Evolutionary conservation across 2,797 vertebrate genomes (phyloP).

Genomic region (Galago senegalensis): DNA sequence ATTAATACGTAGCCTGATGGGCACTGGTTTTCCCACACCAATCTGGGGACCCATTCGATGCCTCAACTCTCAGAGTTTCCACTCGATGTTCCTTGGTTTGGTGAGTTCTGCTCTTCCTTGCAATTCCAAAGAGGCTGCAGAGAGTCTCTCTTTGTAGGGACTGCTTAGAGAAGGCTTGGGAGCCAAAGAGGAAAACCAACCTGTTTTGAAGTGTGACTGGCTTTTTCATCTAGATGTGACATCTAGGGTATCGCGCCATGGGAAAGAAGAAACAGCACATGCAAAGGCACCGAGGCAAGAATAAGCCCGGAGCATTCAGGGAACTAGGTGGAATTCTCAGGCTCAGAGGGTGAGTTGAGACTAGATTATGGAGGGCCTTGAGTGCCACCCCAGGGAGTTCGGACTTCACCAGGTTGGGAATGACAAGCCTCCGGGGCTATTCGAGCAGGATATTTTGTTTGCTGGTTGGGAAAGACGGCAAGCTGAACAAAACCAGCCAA

Average conservation of each 20-base stretch:
- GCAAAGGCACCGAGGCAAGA: not conserved
- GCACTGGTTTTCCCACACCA: not conserved
- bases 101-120: not conserved
- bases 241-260: not conserved
- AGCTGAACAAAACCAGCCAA: not conserved
- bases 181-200: not conserved
- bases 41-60: not conserved
- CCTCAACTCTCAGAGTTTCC: slow-evolving; percentile 51
- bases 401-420: not conserved
- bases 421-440: not conserved
- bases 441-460: not conserved
- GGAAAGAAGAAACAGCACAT: not conserved
- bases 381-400: not conserved
- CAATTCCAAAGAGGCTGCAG: not conserved
- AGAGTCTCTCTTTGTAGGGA: not conserved
- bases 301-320: not conserved
- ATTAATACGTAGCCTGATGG: not conserved
- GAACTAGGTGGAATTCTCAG: not conserved
- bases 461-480: not conserved
- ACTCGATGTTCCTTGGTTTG: not conserved
- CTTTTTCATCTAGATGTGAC: not conserved
- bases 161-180: not conserved
- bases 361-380: not conserved
- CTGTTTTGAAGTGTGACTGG: not conserved
- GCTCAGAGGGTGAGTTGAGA: not conserved